These are phyloP conservation scores for Tetrapedia diversipes DNA, from an alignment of 2,888 invertebrate species.

Conservation along the genomic window DNA sequence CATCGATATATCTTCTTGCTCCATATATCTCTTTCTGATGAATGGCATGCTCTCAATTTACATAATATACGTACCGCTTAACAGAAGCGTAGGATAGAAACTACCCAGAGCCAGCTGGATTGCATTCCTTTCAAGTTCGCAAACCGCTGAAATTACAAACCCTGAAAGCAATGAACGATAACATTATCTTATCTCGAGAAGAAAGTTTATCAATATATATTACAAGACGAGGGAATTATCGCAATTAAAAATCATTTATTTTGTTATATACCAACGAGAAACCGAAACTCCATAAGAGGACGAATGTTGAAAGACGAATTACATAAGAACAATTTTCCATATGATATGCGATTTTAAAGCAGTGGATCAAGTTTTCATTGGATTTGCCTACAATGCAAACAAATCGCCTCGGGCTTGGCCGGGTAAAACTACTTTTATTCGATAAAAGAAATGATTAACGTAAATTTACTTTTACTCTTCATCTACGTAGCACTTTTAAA, in stretches of 20 bases:
- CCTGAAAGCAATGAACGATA: conserved; percentile 80
- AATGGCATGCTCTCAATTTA: neutral
- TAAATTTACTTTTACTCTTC: neutral
- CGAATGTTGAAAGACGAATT: neutral
- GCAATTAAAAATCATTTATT: neutral
- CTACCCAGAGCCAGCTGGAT: conserved; percentile 96
- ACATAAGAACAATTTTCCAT: neutral
- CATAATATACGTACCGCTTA: conserved; percentile 86
- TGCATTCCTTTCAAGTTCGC: conserved; percentile 95
- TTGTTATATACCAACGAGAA: neutral
- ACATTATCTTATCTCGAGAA: neutral
- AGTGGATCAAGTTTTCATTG: neutral
- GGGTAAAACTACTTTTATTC: neutral
- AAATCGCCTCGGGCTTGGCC: neutral
- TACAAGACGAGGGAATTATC: neutral
- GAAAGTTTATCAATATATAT: neutral
- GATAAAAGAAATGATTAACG: neutral
- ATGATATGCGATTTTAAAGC: neutral
- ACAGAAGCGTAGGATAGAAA: conserved; percentile 95
- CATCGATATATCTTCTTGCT: neutral
- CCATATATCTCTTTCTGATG: neutral
- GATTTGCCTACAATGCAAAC: neutral
- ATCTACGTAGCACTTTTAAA: neutral
- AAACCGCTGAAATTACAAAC: conserved; percentile 95
- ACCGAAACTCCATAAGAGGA: too few species aligned